A percentile compares a stretch with the other conserved stretches of the same genome.
Conservation (phyloP, 2,797 vertebrate genomes). For the Diglossa cyanea region DNA sequence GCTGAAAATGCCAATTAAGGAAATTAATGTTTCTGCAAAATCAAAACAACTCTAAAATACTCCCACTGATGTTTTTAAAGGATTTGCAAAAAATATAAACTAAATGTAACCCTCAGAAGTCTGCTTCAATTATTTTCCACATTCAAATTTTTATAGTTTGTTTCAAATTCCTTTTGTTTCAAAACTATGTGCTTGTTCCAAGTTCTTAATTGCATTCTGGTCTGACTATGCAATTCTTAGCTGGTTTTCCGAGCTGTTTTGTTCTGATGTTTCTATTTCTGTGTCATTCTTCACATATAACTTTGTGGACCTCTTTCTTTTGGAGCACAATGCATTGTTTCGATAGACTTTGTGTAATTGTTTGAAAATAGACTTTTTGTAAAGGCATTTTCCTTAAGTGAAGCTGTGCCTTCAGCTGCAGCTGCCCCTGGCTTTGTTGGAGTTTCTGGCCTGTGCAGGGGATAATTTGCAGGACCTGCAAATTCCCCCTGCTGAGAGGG, state of each 20-base stretch:
- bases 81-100: background rate
- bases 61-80: background rate
- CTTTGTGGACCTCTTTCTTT: background rate
- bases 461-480: background rate
- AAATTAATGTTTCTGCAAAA: background rate
- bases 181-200: background rate
- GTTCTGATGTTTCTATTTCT: background rate
- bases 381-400: background rate
- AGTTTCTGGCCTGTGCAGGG: background rate
- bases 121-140: background rate
- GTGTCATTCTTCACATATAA: background rate
- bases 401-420: background rate
- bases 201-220: background rate
- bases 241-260: background rate
- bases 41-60: background rate
- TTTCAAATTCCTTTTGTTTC: background rate
- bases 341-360: background rate
- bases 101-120: background rate
- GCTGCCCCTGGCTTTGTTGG: background rate
- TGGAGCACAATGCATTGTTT: background rate
- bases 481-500: background rate
- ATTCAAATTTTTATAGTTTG: background rate
- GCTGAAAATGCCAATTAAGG: background rate
- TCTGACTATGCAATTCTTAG: background rate
- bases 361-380: background rate